phyloP scores from a whole-genome alignment of 2,888 invertebrate genomes.

The Mechanitis mazaeus region DNA sequence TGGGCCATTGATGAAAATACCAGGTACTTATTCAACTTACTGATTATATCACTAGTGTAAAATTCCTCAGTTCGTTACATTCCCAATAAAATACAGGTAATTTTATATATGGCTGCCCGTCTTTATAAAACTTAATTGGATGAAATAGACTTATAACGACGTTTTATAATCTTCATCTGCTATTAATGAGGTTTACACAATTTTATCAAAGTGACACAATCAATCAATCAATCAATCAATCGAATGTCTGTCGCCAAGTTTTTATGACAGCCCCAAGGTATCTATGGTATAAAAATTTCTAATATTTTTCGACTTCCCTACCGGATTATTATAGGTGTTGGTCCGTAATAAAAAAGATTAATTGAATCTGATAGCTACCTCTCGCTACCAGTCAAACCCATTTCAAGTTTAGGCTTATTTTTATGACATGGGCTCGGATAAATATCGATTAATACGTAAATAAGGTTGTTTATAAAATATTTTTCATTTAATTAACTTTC shows the following conservation, averaged over 20 bases:
- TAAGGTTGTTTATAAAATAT: too few species aligned
- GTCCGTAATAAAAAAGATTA: too few species aligned
- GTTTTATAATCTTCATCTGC: neutral
- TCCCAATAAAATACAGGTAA: neutral
- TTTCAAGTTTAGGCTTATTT: too few species aligned
- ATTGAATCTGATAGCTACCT: too few species aligned
- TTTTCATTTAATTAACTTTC: too few species aligned
- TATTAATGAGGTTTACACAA: neutral
- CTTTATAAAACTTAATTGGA: conserved; percentile 3
- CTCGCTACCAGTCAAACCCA: too few species aligned
- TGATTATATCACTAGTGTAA: neutral
- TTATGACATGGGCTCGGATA: too few species aligned
- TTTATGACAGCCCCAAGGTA: neutral
- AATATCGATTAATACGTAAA: too few species aligned
- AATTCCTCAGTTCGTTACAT: neutral
- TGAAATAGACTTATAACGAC: neutral
- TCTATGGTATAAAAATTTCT: neutral
- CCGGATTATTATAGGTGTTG: too few species aligned
- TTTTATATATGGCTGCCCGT: neutral
- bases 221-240: too few species aligned
- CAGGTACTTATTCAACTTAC: neutral
- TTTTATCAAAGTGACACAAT: neutral
- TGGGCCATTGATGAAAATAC: neutral
- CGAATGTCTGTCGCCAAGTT: too few species aligned
- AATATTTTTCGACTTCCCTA: too few species aligned